Base-by-base conservation (phyloP, 2,113 vertebrate species). In the Callithrix jacchus region DNA sequence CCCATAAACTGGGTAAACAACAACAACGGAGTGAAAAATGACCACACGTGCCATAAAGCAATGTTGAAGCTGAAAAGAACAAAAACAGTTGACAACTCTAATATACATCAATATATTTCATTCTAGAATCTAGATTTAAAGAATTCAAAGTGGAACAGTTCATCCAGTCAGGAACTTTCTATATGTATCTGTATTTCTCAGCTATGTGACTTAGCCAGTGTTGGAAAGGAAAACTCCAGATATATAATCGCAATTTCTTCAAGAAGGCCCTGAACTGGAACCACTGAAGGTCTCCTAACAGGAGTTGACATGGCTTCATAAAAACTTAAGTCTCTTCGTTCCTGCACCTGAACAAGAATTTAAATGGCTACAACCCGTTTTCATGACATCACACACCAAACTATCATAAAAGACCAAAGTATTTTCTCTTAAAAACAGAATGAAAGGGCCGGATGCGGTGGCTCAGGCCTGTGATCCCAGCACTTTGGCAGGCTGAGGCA, bases 1-100 rank as follows among this genome's bases (percentile, higher is more conserved):
- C 99, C 99, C 99, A 99, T 99, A 89, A 99, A 99, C 98, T 99
- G 99, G 71, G 99, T 98, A 96, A 99, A 99, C 81, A 99, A 98
- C 97, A 99, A 97, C 74, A 99, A 58, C 1, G 99, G 99, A 8
- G 99, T 99, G 97, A 99, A 98, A 97, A 99, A 99, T 0, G 99
- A 99, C 99, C 99, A 99, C 84, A 99, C 98, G 0, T 99, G 99
- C 99, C 99, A 99, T 30, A 99, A 97, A 23, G 99, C 99, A 95
- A 99, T 93, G 96, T 99, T 99, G 95, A 99, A 99, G 98, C 99
- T 99, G 97, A 93, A 76, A 98, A 98, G 32, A 87, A 76, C 32
- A 97, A 47, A 27, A 23, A 35, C 0, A 17, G 56, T 4, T 74
- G 79, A 70, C 11, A 1, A 16, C 18, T 0, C 10, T 0, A 3